Evolutionary conservation across 2,797 vertebrate species (phyloP).

Genomic region (Thripadectes ignobilis): DNA sequence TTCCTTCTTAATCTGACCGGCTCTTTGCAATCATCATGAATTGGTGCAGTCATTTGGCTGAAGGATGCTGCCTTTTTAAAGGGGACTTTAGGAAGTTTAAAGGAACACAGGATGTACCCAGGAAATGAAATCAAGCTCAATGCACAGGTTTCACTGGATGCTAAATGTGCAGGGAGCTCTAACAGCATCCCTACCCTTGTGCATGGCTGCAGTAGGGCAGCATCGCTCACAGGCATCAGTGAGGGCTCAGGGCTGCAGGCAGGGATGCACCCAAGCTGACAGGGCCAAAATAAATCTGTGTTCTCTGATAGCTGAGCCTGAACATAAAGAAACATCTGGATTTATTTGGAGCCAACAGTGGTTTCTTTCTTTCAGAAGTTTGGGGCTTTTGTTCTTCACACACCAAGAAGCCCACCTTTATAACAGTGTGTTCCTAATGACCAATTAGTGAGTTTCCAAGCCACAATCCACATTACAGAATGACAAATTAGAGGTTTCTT

Average conservation of each 20-base stretch:
- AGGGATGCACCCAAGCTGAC: neutral
- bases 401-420: neutral
- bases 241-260: neutral
- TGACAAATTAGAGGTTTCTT: conserved; percentile 22
- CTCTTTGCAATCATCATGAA: neutral
- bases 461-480: neutral
- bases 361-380: neutral
- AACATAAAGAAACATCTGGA: neutral
- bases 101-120: neutral
- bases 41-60: neutral
- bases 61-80: neutral
- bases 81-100: neutral
- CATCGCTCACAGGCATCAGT: neutral
- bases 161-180: neutral
- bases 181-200: neutral
- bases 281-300: neutral
- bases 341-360: neutral
- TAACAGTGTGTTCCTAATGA: conserved; percentile 22
- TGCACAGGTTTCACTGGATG: neutral
- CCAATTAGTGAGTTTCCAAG: conserved; percentile 14
- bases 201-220: neutral
- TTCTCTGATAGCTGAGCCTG: neutral
- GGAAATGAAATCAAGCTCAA: neutral
- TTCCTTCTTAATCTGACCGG: neutral
- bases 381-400: neutral